Base-by-base conservation (phyloP, 2,888 invertebrate species). In the Zootermopsis nevadensis region DNA sequence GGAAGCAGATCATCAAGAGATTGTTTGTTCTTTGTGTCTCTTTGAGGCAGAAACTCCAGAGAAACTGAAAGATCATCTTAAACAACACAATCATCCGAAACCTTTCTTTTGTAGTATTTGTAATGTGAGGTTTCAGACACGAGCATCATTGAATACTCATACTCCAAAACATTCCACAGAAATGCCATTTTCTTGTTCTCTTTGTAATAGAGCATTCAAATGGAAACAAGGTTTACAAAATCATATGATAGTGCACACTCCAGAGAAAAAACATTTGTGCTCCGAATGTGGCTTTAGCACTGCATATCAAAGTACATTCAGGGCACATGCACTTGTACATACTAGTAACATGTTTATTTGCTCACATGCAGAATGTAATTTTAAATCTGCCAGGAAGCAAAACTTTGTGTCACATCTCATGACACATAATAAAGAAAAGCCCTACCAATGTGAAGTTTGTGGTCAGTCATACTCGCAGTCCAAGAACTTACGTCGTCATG, bases 211-310 rank as follows among this genome's bases (percentile, higher is more conserved):
- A 84, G 91, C 91, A 0, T 92, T 92, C 86, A 92, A 92, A 85
- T 92, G 92, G 92, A 92, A 92, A 81, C 92, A 92, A 86, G 91
- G 92, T 0, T 88, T 92, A 0, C 91, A 89, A 83, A 91, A 91
- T 48, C 93, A 93, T 86, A 89, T 92, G 87, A 89, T 91, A 86
- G 87, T 89, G 55, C 89, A 92, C 86, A 91, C 90, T 81, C 88
- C 89, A n/a, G 87, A 88, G 31, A 92, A 91, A 85, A 90, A 91
- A 83, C 91, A 91, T 88, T 88, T 92, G 7, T 92, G 92, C 87
- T 92, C 92, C 86, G 89, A 91, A 38, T 92, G 92, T 86, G 92
- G 92, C 0, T 92, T 91, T 85, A 91, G 91, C 67, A 92, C 92
- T 0, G 91, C 91, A 0, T 91, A 92, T 84, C 90, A 91, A 87